phyloP scores from a whole-genome alignment of 2,113 vertebrate species.

The Delphinus delphis region DNA sequence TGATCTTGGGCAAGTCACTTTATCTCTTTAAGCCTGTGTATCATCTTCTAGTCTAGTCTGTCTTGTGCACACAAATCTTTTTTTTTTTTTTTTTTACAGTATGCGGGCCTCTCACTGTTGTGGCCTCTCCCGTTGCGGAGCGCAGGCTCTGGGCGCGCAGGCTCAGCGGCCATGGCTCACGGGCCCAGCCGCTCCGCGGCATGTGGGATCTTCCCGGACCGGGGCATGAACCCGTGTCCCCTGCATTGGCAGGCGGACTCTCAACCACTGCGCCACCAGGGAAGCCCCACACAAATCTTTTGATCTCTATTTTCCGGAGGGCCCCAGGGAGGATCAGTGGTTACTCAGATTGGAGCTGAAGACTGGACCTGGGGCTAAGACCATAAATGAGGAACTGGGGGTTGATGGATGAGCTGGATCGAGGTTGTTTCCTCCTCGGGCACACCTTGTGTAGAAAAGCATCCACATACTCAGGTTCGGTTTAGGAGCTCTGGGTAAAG shows the following conservation, averaged over 20 bases:
- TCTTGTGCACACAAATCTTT: background rate
- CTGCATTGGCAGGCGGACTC: no score
- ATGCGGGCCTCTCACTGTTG: no score
- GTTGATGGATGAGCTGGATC: background rate
- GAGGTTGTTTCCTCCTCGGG: background rate
- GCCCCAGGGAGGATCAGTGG: background rate
- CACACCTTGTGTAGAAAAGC: background rate
- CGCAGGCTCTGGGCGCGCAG: rapidly evolving
- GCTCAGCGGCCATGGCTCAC: no score
- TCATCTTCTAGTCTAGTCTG: background rate
- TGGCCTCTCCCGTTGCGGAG: no score
- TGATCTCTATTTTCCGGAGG: background rate
- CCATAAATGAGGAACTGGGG: background rate
- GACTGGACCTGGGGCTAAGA: background rate
- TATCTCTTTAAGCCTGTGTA: background rate
- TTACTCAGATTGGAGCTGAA: background rate
- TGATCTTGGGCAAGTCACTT: background rate
- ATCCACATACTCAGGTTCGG: background rate
- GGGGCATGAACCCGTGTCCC: no score
- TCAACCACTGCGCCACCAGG: no score
- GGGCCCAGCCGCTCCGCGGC: no score
- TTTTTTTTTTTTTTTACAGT: no score
- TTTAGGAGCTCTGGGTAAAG: background rate
- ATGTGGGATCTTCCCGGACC: no score
- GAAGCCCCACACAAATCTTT: background rate